Percentiles rank a stretch among this genome's conserved stretches.
These are phyloP conservation scores for Leptestheria dahalacensis DNA, from an alignment of 1,140 invertebrate species.

Conservation along the genomic window DNA sequence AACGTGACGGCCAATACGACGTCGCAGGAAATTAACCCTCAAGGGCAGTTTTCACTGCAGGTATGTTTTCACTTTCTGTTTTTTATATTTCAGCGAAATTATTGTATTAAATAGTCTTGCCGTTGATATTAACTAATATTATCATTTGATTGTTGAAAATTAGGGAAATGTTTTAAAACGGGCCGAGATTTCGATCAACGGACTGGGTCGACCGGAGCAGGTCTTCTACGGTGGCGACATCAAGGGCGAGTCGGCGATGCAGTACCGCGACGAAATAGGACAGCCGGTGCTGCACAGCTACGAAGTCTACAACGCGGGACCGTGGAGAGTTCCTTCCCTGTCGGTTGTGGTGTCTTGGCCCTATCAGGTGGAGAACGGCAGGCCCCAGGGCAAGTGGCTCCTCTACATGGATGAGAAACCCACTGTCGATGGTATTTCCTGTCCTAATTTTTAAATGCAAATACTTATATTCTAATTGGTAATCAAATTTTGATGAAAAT, in stretches of 20 bases:
- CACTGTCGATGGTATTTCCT: constrained; percentile 43
- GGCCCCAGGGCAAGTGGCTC: constrained; percentile 68
- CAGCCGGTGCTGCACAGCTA: constrained; percentile 69
- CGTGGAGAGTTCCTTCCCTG: constrained; percentile 61
- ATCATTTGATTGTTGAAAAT: constrained; percentile 19
- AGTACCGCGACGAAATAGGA: constrained; percentile 68
- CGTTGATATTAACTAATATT: background rate
- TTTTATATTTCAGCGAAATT: too few relatives aligned
- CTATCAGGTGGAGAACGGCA: constrained; percentile 63
- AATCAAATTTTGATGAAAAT: too few relatives aligned
- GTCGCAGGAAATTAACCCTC: constrained; percentile 43
- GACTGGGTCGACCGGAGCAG: constrained; percentile 47
- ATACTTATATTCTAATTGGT: background rate
- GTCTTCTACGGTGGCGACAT: constrained; percentile 73
- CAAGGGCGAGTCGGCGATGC: constrained; percentile 48
- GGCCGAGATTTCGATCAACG: constrained; percentile 64
- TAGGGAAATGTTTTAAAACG: constrained; percentile 56
- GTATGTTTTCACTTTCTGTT: background rate
- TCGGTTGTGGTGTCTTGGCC: constrained; percentile 79
- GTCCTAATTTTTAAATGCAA: background rate
- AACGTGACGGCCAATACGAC: constrained; percentile 70
- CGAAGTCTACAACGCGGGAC: constrained; percentile 71
- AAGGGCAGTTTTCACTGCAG: constrained; percentile 34
- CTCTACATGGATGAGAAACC: constrained; percentile 72
- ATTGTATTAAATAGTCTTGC: background rate